Evolutionary conservation across 1,140 invertebrate genomes (phyloP).

Genomic region (Oreohelix idahoensis): DNA sequence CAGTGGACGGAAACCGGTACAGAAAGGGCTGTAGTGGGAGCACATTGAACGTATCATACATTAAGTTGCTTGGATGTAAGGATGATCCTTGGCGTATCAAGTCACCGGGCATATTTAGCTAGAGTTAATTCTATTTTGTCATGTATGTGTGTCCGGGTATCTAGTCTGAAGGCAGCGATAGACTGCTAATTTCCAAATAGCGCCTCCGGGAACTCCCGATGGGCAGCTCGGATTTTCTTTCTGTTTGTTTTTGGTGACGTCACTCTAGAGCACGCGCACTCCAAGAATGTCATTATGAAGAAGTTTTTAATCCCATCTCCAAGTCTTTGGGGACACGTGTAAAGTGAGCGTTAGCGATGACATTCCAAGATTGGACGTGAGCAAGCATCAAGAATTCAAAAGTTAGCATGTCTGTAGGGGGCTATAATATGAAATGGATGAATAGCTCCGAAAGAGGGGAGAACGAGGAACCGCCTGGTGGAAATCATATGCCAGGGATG

Average conservation of each 20-base stretch:
- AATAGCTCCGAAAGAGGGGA: not conserved
- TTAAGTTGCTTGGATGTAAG: not conserved
- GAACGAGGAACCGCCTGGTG: not conserved
- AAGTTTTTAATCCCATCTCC: slow-evolving; percentile 37
- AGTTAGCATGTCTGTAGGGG: slow-evolving; percentile 8
- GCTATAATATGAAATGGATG: not conserved
- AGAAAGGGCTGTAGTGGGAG: not conserved
- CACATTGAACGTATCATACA: not conserved
- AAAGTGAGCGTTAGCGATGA: slow-evolving; percentile 21
- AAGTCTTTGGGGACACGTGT: slow-evolving; percentile 14
- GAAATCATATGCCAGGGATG: not conserved
- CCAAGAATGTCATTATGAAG: slow-evolving; percentile 30
- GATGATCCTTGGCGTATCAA: not conserved
- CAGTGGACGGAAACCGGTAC: not conserved
- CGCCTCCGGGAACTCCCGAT: not conserved
- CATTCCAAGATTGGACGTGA: slow-evolving; percentile 24
- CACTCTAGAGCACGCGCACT: not conserved
- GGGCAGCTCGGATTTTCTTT: slow-evolving; percentile 26
- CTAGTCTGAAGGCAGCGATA: not conserved
- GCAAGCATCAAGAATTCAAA: slow-evolving; percentile 10
- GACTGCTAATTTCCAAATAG: slow-evolving; percentile 15
- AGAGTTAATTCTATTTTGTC: slow-evolving; percentile 9
- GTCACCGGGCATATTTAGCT: not conserved
- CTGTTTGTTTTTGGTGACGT: slow-evolving; percentile 35
- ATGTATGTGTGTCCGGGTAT: not conserved